phyloP scores from a whole-genome alignment of 2,113 vertebrate species.

The Ellobius talpinus region DNA sequence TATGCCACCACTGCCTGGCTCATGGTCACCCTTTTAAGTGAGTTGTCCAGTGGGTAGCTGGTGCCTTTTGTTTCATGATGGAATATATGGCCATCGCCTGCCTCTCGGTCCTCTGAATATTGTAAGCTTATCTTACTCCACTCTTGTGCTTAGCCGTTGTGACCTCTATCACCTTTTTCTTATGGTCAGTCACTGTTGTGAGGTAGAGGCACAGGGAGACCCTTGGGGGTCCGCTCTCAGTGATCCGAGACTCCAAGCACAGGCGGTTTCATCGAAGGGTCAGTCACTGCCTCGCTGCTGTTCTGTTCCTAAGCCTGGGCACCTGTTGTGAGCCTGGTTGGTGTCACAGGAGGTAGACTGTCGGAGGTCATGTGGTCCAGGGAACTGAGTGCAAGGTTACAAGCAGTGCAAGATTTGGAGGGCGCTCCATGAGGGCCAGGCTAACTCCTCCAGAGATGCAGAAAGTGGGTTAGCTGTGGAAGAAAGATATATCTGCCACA shows the following conservation, averaged over 20 bases:
- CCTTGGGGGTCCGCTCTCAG: neutral
- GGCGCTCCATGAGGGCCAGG: neutral
- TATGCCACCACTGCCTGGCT: neutral
- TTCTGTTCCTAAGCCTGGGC: neutral
- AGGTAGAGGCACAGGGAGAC: neutral
- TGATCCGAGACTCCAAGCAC: neutral
- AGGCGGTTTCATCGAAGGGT: neutral
- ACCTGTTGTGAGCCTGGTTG: neutral
- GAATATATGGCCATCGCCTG: accelerated
- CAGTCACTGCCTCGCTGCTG: neutral
- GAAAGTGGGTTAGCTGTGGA: neutral
- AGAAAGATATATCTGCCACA: too few species aligned
- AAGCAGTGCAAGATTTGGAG: neutral
- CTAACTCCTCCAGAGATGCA: neutral
- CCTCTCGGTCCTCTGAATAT: too few species aligned
- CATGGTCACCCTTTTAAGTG: neutral
- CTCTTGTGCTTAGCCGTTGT: neutral
- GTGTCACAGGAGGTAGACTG: neutral
- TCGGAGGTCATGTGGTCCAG: neutral
- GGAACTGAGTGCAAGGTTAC: neutral
- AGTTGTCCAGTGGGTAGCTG: neutral
- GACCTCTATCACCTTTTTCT: neutral
- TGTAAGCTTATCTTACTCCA: accelerated
- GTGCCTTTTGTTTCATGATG: too few species aligned
- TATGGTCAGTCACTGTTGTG: accelerated